A percentile compares a stretch with the other conserved stretches of the same genome.
These are phyloP conservation scores for Brachynemurus nebulosus DNA, from an alignment of 2,888 invertebrate genomes.

Conservation along the genomic window DNA sequence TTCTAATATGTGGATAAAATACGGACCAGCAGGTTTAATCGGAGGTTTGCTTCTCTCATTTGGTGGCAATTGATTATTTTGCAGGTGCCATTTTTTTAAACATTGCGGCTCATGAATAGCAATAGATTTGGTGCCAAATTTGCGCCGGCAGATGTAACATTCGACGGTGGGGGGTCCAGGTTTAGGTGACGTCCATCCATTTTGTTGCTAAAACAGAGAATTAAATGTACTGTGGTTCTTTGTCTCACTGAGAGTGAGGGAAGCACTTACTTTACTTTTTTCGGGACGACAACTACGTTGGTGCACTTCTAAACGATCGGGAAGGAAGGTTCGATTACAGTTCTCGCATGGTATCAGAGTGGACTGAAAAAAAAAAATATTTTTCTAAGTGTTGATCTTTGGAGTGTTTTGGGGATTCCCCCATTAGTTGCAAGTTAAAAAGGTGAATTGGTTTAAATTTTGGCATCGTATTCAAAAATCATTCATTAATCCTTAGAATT, in stretches of 20 bases:
- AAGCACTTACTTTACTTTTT: neutral
- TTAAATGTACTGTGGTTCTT: too few species aligned
- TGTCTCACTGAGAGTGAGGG: neutral
- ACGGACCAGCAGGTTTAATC: slow-evolving; percentile 6
- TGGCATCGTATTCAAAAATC: too few species aligned
- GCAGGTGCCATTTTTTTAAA: slow-evolving; percentile 43
- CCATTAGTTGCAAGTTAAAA: too few species aligned
- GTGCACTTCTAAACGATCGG: slow-evolving; percentile 50
- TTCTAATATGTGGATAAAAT: too few species aligned
- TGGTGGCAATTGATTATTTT: slow-evolving; percentile 41
- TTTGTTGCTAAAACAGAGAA: too few species aligned
- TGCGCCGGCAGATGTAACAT: slow-evolving; percentile 51
- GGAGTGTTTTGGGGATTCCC: too few species aligned
- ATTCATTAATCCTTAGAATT: too few species aligned
- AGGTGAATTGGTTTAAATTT: too few species aligned
- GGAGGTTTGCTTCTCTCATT: slow-evolving; percentile 27
- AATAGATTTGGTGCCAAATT: slow-evolving; percentile 48
- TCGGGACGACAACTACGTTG: slow-evolving; percentile 32
- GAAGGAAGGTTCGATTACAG: slow-evolving; percentile 54
- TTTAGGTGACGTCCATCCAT: slow-evolving; percentile 10
- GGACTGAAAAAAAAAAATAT: slow-evolving; percentile 30
- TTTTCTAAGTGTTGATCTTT: too few species aligned
- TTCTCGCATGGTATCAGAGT: slow-evolving; percentile 44
- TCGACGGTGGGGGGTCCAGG: slow-evolving; percentile 27
- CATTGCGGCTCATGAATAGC: slow-evolving; percentile 55